Evolutionary conservation across 2,113 vertebrate species (phyloP).

Genomic region (Atractosteus spatula): DNA sequence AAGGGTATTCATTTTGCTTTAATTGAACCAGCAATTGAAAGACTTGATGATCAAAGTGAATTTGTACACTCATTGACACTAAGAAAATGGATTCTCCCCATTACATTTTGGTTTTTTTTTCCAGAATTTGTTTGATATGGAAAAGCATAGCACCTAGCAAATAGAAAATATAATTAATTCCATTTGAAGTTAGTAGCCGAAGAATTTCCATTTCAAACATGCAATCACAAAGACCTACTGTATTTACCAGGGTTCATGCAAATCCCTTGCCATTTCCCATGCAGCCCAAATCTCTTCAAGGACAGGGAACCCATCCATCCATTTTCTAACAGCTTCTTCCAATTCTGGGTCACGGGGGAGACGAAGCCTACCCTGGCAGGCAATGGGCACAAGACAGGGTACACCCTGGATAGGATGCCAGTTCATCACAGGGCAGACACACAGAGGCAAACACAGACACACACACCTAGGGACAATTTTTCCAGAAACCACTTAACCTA

Average conservation of each 20-base stretch:
- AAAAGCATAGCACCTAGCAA: conserved; percentile 1
- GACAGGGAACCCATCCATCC: too few species aligned
- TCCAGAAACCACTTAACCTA: too few species aligned
- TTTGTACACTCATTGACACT: conserved; percentile 22
- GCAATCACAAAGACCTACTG: neutral
- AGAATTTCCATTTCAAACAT: neutral
- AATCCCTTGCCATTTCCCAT: neutral
- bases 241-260: neutral
- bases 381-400: too few species aligned
- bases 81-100: conserved; percentile 11
- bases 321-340: too few species aligned
- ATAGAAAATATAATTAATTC: conserved; percentile 11
- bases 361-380: too few species aligned
- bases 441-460: too few species aligned
- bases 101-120: neutral
- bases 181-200: neutral
- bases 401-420: too few species aligned
- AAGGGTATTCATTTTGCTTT: conserved; percentile 29
- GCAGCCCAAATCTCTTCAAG: neutral
- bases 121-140: neutral
- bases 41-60: conserved; percentile 30
- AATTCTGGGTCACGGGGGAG: too few species aligned
- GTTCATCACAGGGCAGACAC: too few species aligned
- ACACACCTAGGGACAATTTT: too few species aligned
- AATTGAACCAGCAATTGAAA: conserved; percentile 22